These are phyloP conservation scores for Vulpes ferrilata DNA, from an alignment of 2,113 vertebrate genomes.

Conservation along the genomic window DNA sequence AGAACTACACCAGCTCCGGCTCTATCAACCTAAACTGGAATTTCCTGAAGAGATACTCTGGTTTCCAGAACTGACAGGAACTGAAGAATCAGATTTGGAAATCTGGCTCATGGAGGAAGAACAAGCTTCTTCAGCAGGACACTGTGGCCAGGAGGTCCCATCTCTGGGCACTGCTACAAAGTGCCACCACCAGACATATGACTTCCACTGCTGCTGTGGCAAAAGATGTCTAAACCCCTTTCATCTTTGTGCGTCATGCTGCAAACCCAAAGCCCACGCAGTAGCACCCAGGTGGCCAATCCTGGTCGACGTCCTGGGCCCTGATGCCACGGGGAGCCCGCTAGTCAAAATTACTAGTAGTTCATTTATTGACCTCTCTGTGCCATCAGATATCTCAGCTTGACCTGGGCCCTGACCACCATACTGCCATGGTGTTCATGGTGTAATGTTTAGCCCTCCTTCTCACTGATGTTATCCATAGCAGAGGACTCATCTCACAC, in stretches of 20 bases:
- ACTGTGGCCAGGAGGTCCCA: not conserved
- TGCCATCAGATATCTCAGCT: too few species aligned
- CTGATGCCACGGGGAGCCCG: not conserved
- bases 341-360: too few species aligned
- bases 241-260: not conserved
- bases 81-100: not conserved
- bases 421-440: fast-evolving
- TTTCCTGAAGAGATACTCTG: not conserved
- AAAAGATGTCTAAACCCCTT: not conserved
- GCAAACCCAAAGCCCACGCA: not conserved
- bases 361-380: too few species aligned
- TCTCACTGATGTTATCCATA: not conserved
- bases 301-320: not conserved
- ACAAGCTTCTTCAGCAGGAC: not conserved
- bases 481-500: not conserved
- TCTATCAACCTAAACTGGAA: not conserved
- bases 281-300: not conserved
- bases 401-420: not conserved
- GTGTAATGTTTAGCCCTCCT: not conserved
- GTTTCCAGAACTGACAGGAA: not conserved
- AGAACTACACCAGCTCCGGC: not conserved
- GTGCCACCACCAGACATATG: not conserved
- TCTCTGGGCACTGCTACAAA: not conserved
- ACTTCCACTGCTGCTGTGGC: not conserved
- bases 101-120: not conserved